Percentiles rank a stretch among this genome's conserved stretches.
These are phyloP conservation scores for Agrilus cyanescens DNA, from an alignment of 2,888 invertebrate species.

Conservation along the genomic window DNA sequence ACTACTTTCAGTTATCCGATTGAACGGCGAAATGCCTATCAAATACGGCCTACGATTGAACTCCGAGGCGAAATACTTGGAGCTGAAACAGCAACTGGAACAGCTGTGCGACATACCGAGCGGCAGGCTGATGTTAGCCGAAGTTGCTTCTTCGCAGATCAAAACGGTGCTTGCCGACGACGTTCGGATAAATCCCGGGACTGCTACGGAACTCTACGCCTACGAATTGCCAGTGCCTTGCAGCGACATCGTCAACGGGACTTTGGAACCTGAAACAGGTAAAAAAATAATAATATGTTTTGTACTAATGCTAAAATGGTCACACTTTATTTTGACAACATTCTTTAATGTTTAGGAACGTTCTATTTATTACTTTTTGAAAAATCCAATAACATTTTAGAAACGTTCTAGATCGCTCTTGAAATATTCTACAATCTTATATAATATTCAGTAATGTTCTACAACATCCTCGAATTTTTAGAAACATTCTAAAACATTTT, in stretches of 20 bases:
- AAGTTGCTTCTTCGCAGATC: constrained; percentile 58
- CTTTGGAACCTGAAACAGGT: constrained; percentile 15
- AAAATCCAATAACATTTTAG: too few species aligned
- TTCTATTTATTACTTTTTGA: too few species aligned
- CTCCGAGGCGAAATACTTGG: constrained; percentile 69
- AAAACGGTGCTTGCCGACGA: constrained; percentile 45
- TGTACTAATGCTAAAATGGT: too few species aligned
- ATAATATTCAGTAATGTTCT: too few species aligned
- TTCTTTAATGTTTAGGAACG: too few species aligned
- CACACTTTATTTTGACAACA: too few species aligned
- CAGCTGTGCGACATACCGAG: constrained; percentile 49
- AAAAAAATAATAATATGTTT: background rate
- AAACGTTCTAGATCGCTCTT: too few species aligned
- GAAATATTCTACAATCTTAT: too few species aligned
- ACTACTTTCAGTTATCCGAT: constrained; percentile 49
- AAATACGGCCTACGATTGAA: constrained; percentile 77
- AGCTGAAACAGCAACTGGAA: constrained; percentile 60
- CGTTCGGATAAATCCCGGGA: constrained; percentile 38
- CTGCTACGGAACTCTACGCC: constrained; percentile 49
- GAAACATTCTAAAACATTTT: too few species aligned
- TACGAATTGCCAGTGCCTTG: constrained; percentile 50
- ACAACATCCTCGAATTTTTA: too few species aligned
- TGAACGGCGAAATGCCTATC: constrained; percentile 71
- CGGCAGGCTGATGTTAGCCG: constrained; percentile 56
- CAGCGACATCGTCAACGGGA: constrained; percentile 19